Base-by-base conservation (phyloP, 2,113 vertebrate species). In the Anoplopoma fimbria region DNA sequence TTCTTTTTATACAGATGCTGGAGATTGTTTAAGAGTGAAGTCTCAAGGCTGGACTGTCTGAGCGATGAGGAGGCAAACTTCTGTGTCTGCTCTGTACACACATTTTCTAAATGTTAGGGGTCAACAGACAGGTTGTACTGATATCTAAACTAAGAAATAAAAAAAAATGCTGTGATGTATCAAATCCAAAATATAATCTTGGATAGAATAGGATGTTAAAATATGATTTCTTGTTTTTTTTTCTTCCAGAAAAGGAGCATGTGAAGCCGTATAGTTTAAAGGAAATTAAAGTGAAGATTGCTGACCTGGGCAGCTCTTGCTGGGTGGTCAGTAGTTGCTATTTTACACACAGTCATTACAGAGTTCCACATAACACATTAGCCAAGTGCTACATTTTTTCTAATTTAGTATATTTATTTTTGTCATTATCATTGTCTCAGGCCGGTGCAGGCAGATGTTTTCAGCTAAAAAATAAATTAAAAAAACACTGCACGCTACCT, bases 301-400 rank as follows among this genome's bases (percentile, higher is more conserved):
- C 96, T 79, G 97, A 97, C 83, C 92, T 97, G 65, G 97, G 96
- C 63, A 97, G 95, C 3, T 96, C 96, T 0, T 97, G 97, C 91
- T 97, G 97, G 97, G 96, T 96, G 71, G 97, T 97, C 77, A 95
- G 96, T 95, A 29, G 33, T 57, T 51, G 9, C 0, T 62, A 25
- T 55, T 78, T 64, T 14, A 58, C 23, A 61, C 4, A 17, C 34
- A 64, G 19, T 15, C 10, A 67, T 31, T 67, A 14, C 40, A 55
- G 21, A 23, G 13, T 40, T 58, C 38, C 15, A 58, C 4, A 4
- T 9, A 13, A 14, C 21, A 31, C 23, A 81, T 51, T 47, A 57
- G 27, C 55, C 23, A 25, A 12, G 15, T 61, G 2, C 13, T n/a
- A n/a, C n/a, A n/a, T n/a, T n/a, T n/a, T n/a, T n/a, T n/a, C n/a